Evolutionary conservation across 2,888 invertebrate genomes (phyloP).

Genomic region (Argyra leucocephala): DNA sequence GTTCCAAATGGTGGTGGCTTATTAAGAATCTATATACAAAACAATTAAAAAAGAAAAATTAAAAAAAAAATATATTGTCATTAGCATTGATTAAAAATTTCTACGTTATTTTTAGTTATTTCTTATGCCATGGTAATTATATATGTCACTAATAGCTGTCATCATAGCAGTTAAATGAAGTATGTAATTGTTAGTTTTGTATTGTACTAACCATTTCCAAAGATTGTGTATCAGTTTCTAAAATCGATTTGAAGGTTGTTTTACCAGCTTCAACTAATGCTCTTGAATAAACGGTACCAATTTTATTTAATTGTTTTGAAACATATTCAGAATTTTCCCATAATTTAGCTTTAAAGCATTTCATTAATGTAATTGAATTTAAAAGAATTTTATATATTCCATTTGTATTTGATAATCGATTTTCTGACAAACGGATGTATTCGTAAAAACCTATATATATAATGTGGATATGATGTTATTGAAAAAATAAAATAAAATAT

Average conservation of each 20-base stretch:
- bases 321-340: conserved; percentile 69
- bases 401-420: conserved; percentile 33
- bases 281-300: conserved; percentile 56
- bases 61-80: neutral
- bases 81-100: neutral
- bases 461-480: too few relatives aligned
- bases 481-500: conserved; percentile 16
- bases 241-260: conserved; percentile 53
- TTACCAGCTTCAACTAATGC: conserved; percentile 58
- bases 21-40: conserved; percentile 53
- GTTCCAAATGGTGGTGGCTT: conserved; percentile 66
- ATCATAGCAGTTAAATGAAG: too few relatives aligned
- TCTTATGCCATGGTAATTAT: too few relatives aligned
- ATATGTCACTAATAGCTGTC: too few relatives aligned
- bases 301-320: conserved; percentile 59
- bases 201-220: conserved; percentile 53
- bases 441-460: conserved; percentile 52
- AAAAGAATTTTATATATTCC: conserved; percentile 47
- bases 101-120: neutral
- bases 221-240: conserved; percentile 60
- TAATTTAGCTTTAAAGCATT: conserved; percentile 56
- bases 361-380: conserved; percentile 53
- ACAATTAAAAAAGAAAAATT: neutral
- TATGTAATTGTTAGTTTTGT: too few relatives aligned
- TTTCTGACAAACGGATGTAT: conserved; percentile 45